These are phyloP conservation scores for Amyelois transitella DNA, from an alignment of 1,140 invertebrate species.

Conservation along the genomic window DNA sequence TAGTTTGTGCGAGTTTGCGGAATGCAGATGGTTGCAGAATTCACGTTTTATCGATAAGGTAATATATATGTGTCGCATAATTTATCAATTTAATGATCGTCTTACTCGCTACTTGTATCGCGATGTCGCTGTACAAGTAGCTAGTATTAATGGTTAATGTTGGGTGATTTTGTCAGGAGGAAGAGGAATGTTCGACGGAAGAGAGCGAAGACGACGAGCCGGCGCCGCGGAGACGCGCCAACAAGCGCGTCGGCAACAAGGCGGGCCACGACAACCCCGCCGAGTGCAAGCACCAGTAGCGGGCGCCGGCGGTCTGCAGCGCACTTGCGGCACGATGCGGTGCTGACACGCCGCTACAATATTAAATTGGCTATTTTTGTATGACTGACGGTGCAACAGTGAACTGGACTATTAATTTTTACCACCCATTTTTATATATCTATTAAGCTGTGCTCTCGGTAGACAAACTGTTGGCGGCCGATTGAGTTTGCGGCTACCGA, in stretches of 20 bases:
- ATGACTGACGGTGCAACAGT: not conserved
- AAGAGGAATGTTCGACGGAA: constrained; percentile 62
- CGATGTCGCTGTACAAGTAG: not conserved
- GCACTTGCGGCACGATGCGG: not conserved
- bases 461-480: too few relatives aligned
- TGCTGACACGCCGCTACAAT: too few relatives aligned
- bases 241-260: constrained; percentile 36
- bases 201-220: constrained; percentile 61
- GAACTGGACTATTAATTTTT: too few relatives aligned
- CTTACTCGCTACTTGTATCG: not conserved
- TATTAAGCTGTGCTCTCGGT: too few relatives aligned
- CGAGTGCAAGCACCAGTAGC: constrained; percentile 61
- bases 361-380: too few relatives aligned
- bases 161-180: constrained; percentile 31
- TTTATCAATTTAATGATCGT: not conserved
- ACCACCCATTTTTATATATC: too few relatives aligned
- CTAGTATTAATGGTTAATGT: not conserved
- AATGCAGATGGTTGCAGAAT: constrained; percentile 63
- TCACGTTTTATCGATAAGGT: constrained; percentile 32
- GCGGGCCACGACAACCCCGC: constrained; percentile 38
- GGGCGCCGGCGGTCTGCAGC: not conserved
- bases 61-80: constrained; percentile 14
- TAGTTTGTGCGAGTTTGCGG: constrained; percentile 28
- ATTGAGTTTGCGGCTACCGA: too few relatives aligned
- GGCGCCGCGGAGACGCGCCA: constrained; percentile 36